Percentiles rank a stretch among this genome's conserved stretches.
These are phyloP conservation scores for Sitta europaea DNA, from an alignment of 2,113 vertebrate genomes.

Conservation along the genomic window DNA sequence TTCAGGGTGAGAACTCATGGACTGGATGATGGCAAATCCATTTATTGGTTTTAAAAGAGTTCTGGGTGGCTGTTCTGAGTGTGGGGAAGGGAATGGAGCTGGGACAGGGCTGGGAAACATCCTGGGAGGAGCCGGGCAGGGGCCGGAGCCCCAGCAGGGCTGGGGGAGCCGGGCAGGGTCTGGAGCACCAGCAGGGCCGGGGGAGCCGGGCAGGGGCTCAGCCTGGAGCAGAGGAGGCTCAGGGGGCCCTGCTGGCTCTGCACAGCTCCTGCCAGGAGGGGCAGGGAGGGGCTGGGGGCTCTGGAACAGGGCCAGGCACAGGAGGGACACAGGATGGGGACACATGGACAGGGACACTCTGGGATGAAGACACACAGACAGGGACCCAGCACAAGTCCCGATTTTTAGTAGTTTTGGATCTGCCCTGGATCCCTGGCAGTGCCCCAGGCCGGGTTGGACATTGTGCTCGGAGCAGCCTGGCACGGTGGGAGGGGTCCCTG, in stretches of 20 bases:
- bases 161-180: neutral
- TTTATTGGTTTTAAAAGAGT: neutral
- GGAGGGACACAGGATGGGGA: neutral
- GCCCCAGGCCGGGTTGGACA: no score
- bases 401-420: no score
- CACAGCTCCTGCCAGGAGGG: neutral
- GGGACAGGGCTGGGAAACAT: neutral
- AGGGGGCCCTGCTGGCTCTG: no score
- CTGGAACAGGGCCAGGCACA: neutral
- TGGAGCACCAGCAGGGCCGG: neutral
- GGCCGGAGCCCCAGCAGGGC: neutral
- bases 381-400: neutral
- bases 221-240: no score
- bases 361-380: neutral
- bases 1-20: neutral
- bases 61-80: neutral
- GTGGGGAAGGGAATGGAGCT: neutral
- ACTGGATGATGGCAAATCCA: neutral
- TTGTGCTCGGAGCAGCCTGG: no score
- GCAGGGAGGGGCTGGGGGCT: no score
- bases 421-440: no score
- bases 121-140: neutral
- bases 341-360: no score
- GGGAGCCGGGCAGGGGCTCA: neutral
- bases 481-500: no score